Conservation (phyloP, 1,140 invertebrate species). For the Eupeodes corollae region DNA sequence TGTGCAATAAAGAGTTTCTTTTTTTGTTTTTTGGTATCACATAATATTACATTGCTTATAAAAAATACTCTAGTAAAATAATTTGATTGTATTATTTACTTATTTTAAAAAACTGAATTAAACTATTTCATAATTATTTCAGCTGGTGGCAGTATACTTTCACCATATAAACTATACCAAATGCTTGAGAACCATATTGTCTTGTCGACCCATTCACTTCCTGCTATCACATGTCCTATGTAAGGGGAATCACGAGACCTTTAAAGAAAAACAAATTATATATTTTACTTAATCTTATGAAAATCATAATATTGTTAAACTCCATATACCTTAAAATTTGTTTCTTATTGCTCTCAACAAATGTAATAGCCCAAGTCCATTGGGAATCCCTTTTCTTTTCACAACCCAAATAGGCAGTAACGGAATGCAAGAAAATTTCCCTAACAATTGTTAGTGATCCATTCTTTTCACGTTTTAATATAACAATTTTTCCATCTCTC, state of each 20-base stretch:
- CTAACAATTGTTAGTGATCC: slow-evolving; percentile 29
- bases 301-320: not conserved
- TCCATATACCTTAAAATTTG: slow-evolving; percentile 48
- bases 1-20: too few relatives aligned
- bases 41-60: too few relatives aligned
- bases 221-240: slow-evolving; percentile 66
- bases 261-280: slow-evolving; percentile 15
- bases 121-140: slow-evolving; percentile 40
- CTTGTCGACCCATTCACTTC: slow-evolving; percentile 56
- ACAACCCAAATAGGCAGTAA: slow-evolving; percentile 55
- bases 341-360: slow-evolving; percentile 51
- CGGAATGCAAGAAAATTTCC: slow-evolving; percentile 31
- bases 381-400: slow-evolving; percentile 70
- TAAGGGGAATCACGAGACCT: slow-evolving; percentile 64
- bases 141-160: slow-evolving; percentile 41
- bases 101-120: too few relatives aligned
- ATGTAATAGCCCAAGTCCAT: slow-evolving; percentile 65
- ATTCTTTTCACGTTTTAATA: slow-evolving; percentile 51
- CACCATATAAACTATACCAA: slow-evolving; percentile 52
- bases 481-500: slow-evolving; percentile 61
- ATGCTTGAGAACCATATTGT: slow-evolving; percentile 66
- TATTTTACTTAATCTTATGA: not conserved
- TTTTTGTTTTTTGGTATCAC: too few relatives aligned
- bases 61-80: too few relatives aligned
- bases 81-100: too few relatives aligned